These are phyloP conservation scores for Tapera naevia DNA, from an alignment of 2,797 vertebrate genomes.

Conservation along the genomic window DNA sequence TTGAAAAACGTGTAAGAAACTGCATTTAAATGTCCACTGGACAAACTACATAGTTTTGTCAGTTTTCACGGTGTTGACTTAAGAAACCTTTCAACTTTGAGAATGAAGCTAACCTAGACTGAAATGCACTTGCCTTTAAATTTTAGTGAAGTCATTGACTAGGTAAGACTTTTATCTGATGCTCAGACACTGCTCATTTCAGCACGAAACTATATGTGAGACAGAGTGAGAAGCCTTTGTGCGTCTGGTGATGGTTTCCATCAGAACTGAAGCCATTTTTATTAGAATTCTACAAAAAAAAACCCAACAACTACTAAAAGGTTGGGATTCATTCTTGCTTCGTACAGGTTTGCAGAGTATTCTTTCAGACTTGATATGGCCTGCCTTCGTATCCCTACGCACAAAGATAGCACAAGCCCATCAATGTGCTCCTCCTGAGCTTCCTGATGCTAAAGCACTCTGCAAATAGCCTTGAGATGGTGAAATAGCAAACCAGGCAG, in stretches of 20 bases:
- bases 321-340: not conserved
- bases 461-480: not conserved
- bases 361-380: not conserved
- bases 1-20: not conserved
- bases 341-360: not conserved
- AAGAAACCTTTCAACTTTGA: not conserved
- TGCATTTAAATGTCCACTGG: not conserved
- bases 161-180: not conserved
- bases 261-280: not conserved
- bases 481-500: not conserved
- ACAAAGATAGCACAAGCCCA: not conserved
- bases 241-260: no score
- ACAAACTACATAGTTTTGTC: not conserved
- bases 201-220: not conserved
- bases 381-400: not conserved
- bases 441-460: accelerated
- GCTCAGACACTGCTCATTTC: not conserved
- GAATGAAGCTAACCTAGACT: not conserved
- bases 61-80: not conserved
- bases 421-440: accelerated
- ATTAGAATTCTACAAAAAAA: not conserved
- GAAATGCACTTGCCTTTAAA: not conserved
- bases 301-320: accelerated
- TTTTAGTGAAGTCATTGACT: not conserved
- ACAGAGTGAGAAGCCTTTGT: not conserved